Base-by-base conservation (phyloP, 2,797 vertebrate species). In the Acanthurus tractus region DNA sequence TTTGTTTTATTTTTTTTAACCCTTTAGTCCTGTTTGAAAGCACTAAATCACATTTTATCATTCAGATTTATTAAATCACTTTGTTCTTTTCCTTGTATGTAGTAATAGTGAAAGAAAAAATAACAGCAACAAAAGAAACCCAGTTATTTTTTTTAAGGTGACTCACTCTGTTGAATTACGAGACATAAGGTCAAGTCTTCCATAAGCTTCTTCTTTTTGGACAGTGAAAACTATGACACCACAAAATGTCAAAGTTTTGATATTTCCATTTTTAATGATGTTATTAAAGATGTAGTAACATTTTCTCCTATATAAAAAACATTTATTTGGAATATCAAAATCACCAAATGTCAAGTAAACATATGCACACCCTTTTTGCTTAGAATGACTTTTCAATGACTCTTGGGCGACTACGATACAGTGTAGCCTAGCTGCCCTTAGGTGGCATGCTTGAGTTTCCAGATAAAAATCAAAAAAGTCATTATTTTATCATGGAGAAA, bases 21-120 rank as follows among this genome's bases (percentile, higher is more conserved):
- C 49, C 46, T 48, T 9, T 36, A 63, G 54, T n/a, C 6, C 34
- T 62, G 9, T 63, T 15, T 65, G 58, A 64, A 70, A 67, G 46
- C 76, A 59, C 20, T 73, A 34, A 83, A 49, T 73, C 8, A 53
- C 45, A 63, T 49, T 64, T 42, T 15, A 63, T 63, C 3, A 11
- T 3, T 2, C 1, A 11, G 12, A 74, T 58, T 76, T 4, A 12
- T 73, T 56, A 48, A 20, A 65, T 58, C 45, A 48, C 50, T 34
- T 63, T 34, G 9, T 40, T 45, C 4, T 23, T 8, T 29, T 42
- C 25, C 38, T 17, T 79, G 74, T 58, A 49, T 74, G 74, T 40
- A 25, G 25, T 2, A 25, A 25, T 2, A 25, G 25, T 25, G 3
- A 25, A 25, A 25, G 25, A 25, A 25, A 25, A 25, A 25, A 25